phyloP scores from a whole-genome alignment of 2,797 vertebrate genomes.

The Zalophus californianus region DNA sequence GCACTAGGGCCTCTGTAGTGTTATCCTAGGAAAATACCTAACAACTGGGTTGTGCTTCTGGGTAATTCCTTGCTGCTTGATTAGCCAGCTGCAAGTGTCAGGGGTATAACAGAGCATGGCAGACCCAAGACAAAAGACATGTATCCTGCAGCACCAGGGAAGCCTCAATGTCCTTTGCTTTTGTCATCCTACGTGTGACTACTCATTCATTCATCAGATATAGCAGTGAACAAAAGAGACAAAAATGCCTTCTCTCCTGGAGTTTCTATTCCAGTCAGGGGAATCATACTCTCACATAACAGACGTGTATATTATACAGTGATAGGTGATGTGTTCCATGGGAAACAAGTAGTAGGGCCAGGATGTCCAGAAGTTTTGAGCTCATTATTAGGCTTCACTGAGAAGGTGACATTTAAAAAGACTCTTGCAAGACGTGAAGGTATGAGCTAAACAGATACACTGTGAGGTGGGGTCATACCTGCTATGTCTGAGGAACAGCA shows the following conservation, averaged over 20 bases:
- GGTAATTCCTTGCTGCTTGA: neutral
- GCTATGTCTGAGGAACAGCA: neutral
- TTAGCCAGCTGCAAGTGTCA: neutral
- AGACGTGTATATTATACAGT: neutral
- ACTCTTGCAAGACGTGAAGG: neutral
- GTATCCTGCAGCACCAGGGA: neutral
- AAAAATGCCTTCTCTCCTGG: neutral
- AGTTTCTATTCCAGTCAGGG: neutral
- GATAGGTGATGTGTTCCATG: neutral
- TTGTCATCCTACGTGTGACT: neutral
- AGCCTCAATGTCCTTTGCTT: neutral
- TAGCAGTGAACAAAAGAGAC: neutral
- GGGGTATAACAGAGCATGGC: no score
- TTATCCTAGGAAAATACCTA: neutral
- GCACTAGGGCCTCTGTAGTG: accelerated
- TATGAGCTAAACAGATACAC: neutral
- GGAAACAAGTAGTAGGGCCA: neutral
- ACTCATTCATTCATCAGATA: neutral
- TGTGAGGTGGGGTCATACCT: neutral
- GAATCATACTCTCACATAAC: neutral
- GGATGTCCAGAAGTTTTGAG: accelerated
- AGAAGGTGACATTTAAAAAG: neutral
- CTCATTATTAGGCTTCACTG: neutral
- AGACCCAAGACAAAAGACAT: neutral
- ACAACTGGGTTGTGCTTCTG: neutral